Evolutionary conservation across 2,113 vertebrate genomes (phyloP), one percentile per base, ranked within the genome.

Genomic region (Suncus etruscus): DNA sequence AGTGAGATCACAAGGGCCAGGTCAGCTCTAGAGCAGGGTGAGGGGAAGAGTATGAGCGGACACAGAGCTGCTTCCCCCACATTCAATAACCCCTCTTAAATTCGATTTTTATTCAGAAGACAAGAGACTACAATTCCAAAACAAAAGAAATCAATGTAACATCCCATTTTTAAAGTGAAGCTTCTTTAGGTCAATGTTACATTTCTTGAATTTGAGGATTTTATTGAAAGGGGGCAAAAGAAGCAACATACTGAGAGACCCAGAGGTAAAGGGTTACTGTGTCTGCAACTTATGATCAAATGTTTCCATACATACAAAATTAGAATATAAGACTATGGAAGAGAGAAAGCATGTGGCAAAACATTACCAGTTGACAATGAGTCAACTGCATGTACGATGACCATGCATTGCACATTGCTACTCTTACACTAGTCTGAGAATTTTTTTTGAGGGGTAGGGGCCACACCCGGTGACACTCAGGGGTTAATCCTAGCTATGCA

Each of bases 101-200:
- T 22, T 87, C 29, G 58, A 5, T n/a, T 45, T 87, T 74, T 47
- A 72, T 47, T 89, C 70, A 5, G 8, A 83, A 72, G n/a, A 63
- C 69, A 94, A 70, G 66, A 25, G 47, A 82, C n/a, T 51, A 80
- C 8, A 79, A 10, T 72, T 77, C 31, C 73, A 83, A 94, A 65
- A 51, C 84, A 94, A 90, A 39, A 90, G 47, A 92, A 92, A 74
- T 48, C 50, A 75, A 82, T 65, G 75, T 29, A 68, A 27, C 31
- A 45, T 86, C 11, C 66, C 32, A 85, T 51, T 74, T 48, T 66
- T 84, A 84, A 91, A 93, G 83, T 66, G 51, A 83, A 94, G 70
- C 6, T 76, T 70, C 48, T 73, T 75, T 86, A 7, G 39, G 86
- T 78, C 25, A 58, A 51, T 77, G 12, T 61, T 78, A 61, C 77